phyloP scores from a whole-genome alignment of 2,888 invertebrate species.

The Aporophyla lueneburgensis region DNA sequence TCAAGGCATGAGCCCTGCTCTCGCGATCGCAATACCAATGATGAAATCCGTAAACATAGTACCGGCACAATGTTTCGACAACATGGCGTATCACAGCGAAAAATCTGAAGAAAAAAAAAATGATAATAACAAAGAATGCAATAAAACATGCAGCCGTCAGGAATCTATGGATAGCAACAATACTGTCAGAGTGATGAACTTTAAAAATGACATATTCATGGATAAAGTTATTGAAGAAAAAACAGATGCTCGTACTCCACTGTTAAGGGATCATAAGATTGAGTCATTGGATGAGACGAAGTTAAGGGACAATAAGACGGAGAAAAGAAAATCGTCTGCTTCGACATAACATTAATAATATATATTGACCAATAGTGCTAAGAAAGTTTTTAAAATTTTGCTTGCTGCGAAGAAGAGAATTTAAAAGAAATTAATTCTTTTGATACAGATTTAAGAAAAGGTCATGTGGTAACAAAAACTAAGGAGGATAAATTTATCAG shows the following conservation, averaged over 20 bases:
- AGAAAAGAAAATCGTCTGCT: constrained; percentile 88
- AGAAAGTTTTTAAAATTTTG: constrained; percentile 60
- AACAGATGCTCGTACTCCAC: constrained; percentile 86
- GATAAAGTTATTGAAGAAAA: constrained; percentile 82
- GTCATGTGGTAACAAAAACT: constrained; percentile 13
- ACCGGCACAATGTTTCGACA: constrained; percentile 88
- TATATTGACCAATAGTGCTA: constrained; percentile 81
- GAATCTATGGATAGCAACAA: constrained; percentile 83
- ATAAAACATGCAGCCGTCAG: constrained; percentile 80
- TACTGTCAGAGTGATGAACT: constrained; percentile 83
- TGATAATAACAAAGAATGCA: constrained; percentile 72
- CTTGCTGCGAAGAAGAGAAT: constrained; percentile 39
- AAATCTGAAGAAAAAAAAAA: constrained; percentile 76
- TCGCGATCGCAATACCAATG: constrained; percentile 91
- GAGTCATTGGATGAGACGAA: constrained; percentile 88
- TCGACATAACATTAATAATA: constrained; percentile 82
- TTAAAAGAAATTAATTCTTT: constrained; percentile 22
- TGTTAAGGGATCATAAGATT: constrained; percentile 86
- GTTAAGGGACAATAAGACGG: constrained; percentile 85
- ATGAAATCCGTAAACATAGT: constrained; percentile 90
- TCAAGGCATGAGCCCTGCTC: constrained; percentile 92
- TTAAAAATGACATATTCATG: constrained; percentile 83
- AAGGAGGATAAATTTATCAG: constrained; percentile 29
- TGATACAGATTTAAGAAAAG: constrained; percentile 7
- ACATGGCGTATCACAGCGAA: constrained; percentile 87